Evolutionary conservation across 2,888 invertebrate species (phyloP).

Genomic region (Meteorus cinctellus): DNA sequence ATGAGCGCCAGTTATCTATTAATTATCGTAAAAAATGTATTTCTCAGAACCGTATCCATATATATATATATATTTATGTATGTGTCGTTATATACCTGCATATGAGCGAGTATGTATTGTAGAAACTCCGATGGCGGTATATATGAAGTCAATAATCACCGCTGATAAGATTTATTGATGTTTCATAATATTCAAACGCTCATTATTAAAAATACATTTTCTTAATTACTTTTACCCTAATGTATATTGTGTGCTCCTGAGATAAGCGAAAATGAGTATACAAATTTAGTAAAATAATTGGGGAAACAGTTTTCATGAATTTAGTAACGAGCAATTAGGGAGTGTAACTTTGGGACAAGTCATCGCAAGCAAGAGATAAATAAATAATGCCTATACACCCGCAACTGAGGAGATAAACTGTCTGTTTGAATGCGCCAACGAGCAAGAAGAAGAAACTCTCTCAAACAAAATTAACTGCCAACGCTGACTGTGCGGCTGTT

Average conservation of each 20-base stretch:
- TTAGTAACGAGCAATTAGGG: slow-evolving; percentile 28
- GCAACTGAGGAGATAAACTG: slow-evolving; percentile 18
- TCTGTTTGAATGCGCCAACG: slow-evolving; percentile 13
- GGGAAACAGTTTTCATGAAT: slow-evolving; percentile 22
- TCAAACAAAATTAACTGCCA: slow-evolving; percentile 26
- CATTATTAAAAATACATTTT: neutral
- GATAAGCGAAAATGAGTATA: neutral
- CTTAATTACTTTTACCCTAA: neutral
- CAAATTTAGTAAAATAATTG: slow-evolving; percentile 9
- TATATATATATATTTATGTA: slow-evolving; percentile 1
- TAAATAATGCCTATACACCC: slow-evolving; percentile 9
- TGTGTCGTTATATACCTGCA: neutral
- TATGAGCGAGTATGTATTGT: neutral
- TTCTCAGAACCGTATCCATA: slow-evolving; percentile 11
- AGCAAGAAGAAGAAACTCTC: slow-evolving; percentile 1
- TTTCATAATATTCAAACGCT: neutral
- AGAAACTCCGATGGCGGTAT: neutral
- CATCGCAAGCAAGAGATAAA: slow-evolving; percentile 3
- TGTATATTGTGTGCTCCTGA: neutral
- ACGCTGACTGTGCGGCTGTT: slow-evolving; percentile 17
- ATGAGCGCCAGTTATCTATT: slow-evolving; percentile 26
- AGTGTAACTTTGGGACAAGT: slow-evolving; percentile 12
- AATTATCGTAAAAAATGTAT: slow-evolving; percentile 17
- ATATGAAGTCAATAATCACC: neutral
- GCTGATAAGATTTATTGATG: slow-evolving; percentile 9